Base-by-base conservation (phyloP, 2,888 invertebrate genomes). In the Netelia fuscicornis region DNA sequence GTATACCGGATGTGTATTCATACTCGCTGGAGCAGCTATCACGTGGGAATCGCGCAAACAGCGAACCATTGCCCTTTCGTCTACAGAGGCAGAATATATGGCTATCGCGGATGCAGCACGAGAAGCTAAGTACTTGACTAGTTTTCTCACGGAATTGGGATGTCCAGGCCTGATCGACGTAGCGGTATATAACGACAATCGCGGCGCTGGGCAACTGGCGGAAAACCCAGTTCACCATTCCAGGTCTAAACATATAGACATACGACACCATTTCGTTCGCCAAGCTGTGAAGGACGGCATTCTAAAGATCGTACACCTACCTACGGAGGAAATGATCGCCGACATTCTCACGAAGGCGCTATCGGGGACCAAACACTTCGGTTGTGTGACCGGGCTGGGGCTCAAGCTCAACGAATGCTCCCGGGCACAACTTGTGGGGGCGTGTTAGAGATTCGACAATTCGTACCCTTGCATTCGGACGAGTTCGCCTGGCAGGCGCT, bases 141-240 rank as follows among this genome's bases (percentile, higher is more conserved):
- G 20, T 48, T 52, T 80, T 20, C 58, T 84, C 10, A 70, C 37
- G 6, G 70, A 84, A 30, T 25, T 84, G 1, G 54, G 54, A 54
- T 17, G 13, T 17, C 6, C 2, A 11, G 6, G 17, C 2, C 54
- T 54, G 17, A n/a, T 11, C 75, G 78, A 42, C 30, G 64, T 60
- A 11, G 30, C 13, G 20, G 30, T 76, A 13, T 17, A n/a, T 3
- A 48, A 64, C 37, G 86, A 86, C 44, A 87, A 87, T 44, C 83
- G 80, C 23, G 84, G 80, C 42, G 78, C 86, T 2, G 79, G 83
- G 2, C 72, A 54, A 11, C 56, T 87, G 5, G 68, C 77, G 1
- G 83, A 77, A 37, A 83, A 85, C 78, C 81, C 79, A 2, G 80
- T 85, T 64, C 60, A 76, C 10, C 83, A 86, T 52, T 83, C 86